Evolutionary conservation across 1,140 invertebrate species (phyloP), one percentile per base, ranked within the genome.

Genomic region (Homalodisca vitripennis): DNA sequence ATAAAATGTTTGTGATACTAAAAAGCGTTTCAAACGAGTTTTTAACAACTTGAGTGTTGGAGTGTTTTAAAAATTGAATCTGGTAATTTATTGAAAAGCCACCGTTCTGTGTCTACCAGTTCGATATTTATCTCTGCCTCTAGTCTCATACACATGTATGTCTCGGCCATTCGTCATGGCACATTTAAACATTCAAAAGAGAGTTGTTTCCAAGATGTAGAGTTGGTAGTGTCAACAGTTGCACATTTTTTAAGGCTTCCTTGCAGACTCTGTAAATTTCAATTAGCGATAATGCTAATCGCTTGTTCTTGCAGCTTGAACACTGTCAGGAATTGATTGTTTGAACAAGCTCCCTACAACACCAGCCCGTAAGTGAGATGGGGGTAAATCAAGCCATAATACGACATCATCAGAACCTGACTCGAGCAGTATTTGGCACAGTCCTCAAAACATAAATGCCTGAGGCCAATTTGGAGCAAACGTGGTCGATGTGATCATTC

Each of bases 321-420:
- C 6, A 53, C 22, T 24, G 10, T 53, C 3, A 6, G 6, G 20
- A 53, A 53, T 12, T 53, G 13, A 12, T 6, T 53, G 12, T 53
- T 53, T 12, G 48, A n/a, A 22, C 48, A 53, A 53, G 10, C 48
- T 24, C 48, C 48, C 48, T 20, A 53, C 48, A 53, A 53, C 22
- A 6, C 22, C 20, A 53, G 6, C 6, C 48, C 48, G 22, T 53
- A 53, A 20, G 48, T 12, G 6, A 53, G 48, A 22, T 53, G 48
- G 3, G 48, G 48, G 22, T 53, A 53, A 22, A 53, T 53, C 48
- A 53, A 20, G 12, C 48, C 48, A 53, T 53, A 53, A 53, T 53
- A 53, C 6, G 48, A 6, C 48, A 22, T n/a, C 12, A 53, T 24
- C 48, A 53, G 48, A 6, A 53, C 22, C 22, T 13, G 48, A n/a